A percentile compares a stretch with the other conserved stretches of the same genome.
Conservation (phyloP, 2,888 invertebrate species). For the Cataglyphis cursor region DNA sequence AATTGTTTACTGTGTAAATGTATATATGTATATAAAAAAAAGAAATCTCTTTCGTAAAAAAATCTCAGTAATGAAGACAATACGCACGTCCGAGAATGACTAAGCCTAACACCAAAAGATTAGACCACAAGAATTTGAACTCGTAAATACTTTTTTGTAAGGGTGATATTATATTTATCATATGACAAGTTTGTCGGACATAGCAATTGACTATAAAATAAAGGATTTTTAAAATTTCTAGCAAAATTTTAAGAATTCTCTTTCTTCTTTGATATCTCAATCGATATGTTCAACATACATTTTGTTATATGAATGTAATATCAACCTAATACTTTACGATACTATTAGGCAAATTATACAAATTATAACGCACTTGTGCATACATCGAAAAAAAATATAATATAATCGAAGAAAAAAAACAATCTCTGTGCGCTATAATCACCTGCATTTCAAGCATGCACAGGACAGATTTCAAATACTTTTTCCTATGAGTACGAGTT, state of each 20-base stretch:
- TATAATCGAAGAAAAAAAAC: conserved; percentile 6
- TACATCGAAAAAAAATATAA: conserved; percentile 37
- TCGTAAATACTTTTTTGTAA: conserved; percentile 13
- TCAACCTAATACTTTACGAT: not conserved
- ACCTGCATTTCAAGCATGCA: conserved; percentile 4
- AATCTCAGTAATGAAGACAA: conserved; percentile 47
- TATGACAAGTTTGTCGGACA: not conserved
- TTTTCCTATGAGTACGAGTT: conserved; percentile 37
- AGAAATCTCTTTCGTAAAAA: conserved; percentile 54
- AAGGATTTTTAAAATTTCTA: not conserved
- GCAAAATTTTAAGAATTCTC: not conserved
- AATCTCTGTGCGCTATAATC: conserved; percentile 44
- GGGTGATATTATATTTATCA: not conserved
- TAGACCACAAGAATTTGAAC: conserved; percentile 32
- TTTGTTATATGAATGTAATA: not conserved
- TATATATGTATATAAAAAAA: conserved; percentile 44
- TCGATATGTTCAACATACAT: not conserved
- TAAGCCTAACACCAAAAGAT: conserved; percentile 60
- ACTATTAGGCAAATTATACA: conserved; percentile 26
- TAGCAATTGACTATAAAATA: not conserved
- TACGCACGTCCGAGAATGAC: conserved; percentile 45
- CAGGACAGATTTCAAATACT: conserved; percentile 22
- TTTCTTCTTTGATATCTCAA: not conserved
- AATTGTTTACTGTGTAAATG: conserved; percentile 28
- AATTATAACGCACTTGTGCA: conserved; percentile 18